Evolutionary conservation across 1,140 invertebrate species (phyloP).

Genomic region (Drosophila kurseongensis): DNA sequence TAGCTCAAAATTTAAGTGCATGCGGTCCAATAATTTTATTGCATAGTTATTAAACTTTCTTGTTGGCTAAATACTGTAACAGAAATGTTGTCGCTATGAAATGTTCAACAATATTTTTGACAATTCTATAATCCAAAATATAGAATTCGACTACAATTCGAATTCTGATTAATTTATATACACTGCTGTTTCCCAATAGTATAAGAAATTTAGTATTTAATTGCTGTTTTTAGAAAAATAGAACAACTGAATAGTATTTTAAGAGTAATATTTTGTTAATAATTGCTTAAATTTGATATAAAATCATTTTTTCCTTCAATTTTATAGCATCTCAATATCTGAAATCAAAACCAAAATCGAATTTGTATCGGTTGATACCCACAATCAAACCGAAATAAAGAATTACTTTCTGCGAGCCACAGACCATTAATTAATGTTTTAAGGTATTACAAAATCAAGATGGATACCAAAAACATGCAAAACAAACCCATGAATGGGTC

Average conservation of each 20-base stretch:
- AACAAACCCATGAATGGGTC: slow-evolving; percentile 31
- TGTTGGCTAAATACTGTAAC: not conserved
- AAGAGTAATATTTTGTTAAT: slow-evolving; percentile 30
- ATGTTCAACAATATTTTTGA: not conserved
- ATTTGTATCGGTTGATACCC: slow-evolving; percentile 34
- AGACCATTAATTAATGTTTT: slow-evolving; percentile 20
- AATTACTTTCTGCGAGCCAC: slow-evolving; percentile 33
- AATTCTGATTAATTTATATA: not conserved
- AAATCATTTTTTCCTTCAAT: slow-evolving; percentile 74
- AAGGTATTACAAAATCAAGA: slow-evolving; percentile 19
- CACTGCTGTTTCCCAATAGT: not conserved
- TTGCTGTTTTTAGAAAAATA: slow-evolving; percentile 8
- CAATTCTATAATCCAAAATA: too few relatives aligned
- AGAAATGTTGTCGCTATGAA: not conserved
- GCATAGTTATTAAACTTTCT: not conserved
- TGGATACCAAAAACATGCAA: slow-evolving; percentile 32
- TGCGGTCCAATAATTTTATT: not conserved
- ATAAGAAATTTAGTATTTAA: slow-evolving; percentile 17
- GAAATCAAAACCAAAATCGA: slow-evolving; percentile 43
- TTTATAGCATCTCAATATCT: slow-evolving; percentile 69
- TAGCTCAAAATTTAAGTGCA: not conserved
- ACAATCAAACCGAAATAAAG: slow-evolving; percentile 30
- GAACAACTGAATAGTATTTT: slow-evolving; percentile 8
- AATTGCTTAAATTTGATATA: slow-evolving; percentile 50
- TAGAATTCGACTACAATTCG: not conserved